A percentile compares a stretch with the other conserved stretches of the same genome.
These are phyloP conservation scores for Prosopocoilus inquinatus DNA, from an alignment of 2,888 invertebrate genomes.

Conservation along the genomic window DNA sequence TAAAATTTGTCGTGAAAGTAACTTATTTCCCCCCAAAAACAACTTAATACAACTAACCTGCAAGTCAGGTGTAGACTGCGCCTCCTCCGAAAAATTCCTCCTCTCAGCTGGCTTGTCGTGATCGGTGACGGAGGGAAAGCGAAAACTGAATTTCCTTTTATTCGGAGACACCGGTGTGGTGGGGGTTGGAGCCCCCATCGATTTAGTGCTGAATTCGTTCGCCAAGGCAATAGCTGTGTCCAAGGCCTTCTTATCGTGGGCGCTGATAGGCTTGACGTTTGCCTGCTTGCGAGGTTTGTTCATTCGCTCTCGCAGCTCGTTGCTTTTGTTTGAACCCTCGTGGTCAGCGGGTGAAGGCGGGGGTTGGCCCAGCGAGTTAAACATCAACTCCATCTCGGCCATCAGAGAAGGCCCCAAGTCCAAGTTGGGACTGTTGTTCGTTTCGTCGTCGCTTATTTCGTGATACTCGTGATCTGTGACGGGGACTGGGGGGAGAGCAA, in stretches of 20 bases:
- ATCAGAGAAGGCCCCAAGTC: constrained; percentile 87
- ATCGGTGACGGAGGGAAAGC: constrained; percentile 59
- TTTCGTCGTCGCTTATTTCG: constrained; percentile 79
- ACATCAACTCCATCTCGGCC: constrained; percentile 88
- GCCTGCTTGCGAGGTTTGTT: constrained; percentile 51
- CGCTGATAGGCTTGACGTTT: constrained; percentile 87
- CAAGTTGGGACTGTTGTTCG: constrained; percentile 55
- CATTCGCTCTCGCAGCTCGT: constrained; percentile 62
- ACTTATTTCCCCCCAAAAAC: no score
- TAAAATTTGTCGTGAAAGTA: no score
- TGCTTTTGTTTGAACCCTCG: constrained; percentile 64
- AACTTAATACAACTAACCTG: constrained; percentile 61
- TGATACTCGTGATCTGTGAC: constrained; percentile 71
- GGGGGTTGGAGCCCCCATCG: constrained; percentile 50
- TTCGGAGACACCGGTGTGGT: constrained; percentile 64
- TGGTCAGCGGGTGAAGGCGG: constrained; percentile 42
- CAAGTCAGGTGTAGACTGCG: constrained; percentile 79
- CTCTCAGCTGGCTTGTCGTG: constrained; percentile 63
- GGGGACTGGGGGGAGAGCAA: constrained; percentile 47
- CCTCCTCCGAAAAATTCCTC: constrained; percentile 88
- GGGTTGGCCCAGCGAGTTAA: constrained; percentile 58
- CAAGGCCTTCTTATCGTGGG: constrained; percentile 86
- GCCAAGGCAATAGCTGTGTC: constrained; percentile 92
- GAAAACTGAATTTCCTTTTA: constrained; percentile 77
- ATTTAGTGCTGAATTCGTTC: constrained; percentile 60